Base-by-base conservation (phyloP, 2,888 invertebrate species). In the Hymenopus coronatus region DNA sequence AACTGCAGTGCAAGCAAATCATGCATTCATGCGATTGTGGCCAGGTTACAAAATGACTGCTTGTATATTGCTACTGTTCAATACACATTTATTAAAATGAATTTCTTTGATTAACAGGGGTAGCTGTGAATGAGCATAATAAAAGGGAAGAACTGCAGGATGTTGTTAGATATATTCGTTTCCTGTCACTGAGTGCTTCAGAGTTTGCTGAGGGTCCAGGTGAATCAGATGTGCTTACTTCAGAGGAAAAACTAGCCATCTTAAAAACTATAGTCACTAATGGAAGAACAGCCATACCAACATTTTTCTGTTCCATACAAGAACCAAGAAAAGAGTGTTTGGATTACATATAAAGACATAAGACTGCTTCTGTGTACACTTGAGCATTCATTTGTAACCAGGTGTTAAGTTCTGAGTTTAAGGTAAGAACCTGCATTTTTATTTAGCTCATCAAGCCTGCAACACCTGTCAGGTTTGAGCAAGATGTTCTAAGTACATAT, bases 131-230 rank as follows among this genome's bases (percentile, higher is more conserved):
- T 70, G 54, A 25, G 20, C 20, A 70, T 70, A 70, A 70, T 70
- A 70, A 70, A 20, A 15, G 54, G 54, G 20, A 70, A 70, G 54
- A 70, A 25, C 54, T 70, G 54, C 15, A 33, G 30, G 84, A 84
- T 15, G 28, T 84, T n/a, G 7, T 84, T 7, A 15, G 25, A 25
- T 25, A 84, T 25, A 84, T 84, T 84, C 84, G 84, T 25, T 84
- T 84, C 30, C 84, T 84, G 3, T 84, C 84, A 33, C 20, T 84
- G 33, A 84, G 30, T 84, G 28, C 84, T 28, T 28, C 84, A 30
- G 84, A 84, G 33, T 84, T 84, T 84, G 84, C 84, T 84, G 84
- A 84, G 15, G 84, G 84, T 15, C 84, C 84, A 30, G 84, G 84
- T 30, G 84, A 84, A 84, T 84, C 84, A 30, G 30, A 84, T 84